Evolutionary conservation across 2,888 invertebrate genomes (phyloP).

Genomic region (Tiliacea citrago): DNA sequence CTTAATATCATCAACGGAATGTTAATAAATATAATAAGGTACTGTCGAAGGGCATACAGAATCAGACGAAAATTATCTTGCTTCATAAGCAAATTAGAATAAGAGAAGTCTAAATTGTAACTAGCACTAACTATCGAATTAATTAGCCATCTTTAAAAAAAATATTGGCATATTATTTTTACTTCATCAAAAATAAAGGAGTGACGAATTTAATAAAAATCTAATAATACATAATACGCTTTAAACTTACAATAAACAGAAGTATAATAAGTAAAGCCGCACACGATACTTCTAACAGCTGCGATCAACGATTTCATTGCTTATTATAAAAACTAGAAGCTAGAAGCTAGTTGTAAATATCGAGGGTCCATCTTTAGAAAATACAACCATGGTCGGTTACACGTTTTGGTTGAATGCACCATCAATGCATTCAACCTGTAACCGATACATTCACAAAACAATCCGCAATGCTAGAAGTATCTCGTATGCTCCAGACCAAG

Average conservation of each 20-base stretch:
- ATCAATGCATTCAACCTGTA: not conserved
- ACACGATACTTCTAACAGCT: slow-evolving; percentile 25
- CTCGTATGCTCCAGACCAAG: slow-evolving; percentile 10
- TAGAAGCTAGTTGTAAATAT: not conserved
- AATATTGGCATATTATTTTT: slow-evolving; percentile 58
- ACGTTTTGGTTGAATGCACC: not conserved
- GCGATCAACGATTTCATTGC: not conserved
- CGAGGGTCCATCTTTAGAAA: not conserved
- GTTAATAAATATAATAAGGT: slow-evolving; percentile 60
- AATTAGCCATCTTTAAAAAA: slow-evolving; percentile 60
- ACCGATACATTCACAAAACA: not conserved
- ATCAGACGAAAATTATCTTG: slow-evolving; percentile 36
- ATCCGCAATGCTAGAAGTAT: slow-evolving; percentile 26
- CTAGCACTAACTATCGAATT: slow-evolving; percentile 44
- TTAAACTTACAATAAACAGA: slow-evolving; percentile 46
- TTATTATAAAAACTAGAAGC: too few species aligned
- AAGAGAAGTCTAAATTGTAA: slow-evolving; percentile 35
- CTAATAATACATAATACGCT: slow-evolving; percentile 48
- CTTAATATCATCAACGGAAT: slow-evolving; percentile 58
- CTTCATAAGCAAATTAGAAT: slow-evolving; percentile 60
- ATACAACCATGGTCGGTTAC: not conserved
- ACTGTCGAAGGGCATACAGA: slow-evolving; percentile 33
- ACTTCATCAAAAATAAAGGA: slow-evolving; percentile 54
- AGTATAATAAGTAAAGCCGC: slow-evolving; percentile 11
- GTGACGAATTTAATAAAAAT: slow-evolving; percentile 36